Percentiles rank a stretch among this genome's conserved stretches.
These are phyloP conservation scores for Zaprionus ornatus DNA, from an alignment of 1,140 invertebrate species.

Conservation along the genomic window DNA sequence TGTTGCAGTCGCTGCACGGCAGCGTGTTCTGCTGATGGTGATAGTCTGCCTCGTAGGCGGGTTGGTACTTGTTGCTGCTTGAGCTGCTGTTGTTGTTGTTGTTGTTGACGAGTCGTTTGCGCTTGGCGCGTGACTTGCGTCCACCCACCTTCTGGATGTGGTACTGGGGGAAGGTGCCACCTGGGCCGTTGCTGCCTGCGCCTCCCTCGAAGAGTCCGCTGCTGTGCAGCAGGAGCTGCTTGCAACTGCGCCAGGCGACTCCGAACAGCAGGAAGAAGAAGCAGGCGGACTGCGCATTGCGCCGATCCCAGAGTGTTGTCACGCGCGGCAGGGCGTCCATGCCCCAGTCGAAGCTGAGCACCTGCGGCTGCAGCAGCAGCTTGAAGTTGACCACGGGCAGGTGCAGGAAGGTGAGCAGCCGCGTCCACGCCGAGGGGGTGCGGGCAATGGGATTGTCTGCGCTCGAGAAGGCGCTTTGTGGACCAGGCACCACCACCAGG, in stretches of 20 bases:
- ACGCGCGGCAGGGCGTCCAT: conserved; percentile 96
- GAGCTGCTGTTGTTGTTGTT: conserved; percentile 35
- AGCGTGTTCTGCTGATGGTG: conserved; percentile 64
- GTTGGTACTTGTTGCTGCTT: conserved; percentile 59
- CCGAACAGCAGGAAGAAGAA: conserved; percentile 88
- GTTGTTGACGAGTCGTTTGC: conserved; percentile 60
- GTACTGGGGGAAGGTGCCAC: conserved; percentile 52
- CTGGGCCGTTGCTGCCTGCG: background rate
- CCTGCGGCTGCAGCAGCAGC: conserved; percentile 91
- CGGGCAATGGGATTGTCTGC: conserved; percentile 96
- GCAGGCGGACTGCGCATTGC: conserved; percentile 89
- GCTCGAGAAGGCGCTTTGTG: conserved; percentile 91
- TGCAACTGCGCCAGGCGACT: conserved; percentile 83
- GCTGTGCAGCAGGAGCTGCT: conserved; percentile 36
- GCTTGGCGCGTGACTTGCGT: conserved; percentile 77
- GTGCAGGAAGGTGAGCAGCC: conserved; percentile 93
- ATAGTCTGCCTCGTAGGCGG: conserved; percentile 62
- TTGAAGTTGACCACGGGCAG: conserved; percentile 94
- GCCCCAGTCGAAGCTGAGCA: conserved; percentile 97
- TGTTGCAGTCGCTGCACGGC: conserved; percentile 65
- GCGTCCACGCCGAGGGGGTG: conserved; percentile 88
- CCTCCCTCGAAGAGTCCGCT: background rate
- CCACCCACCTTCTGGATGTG: conserved; percentile 67
- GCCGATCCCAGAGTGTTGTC: conserved; percentile 88
- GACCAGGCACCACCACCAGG: conserved; percentile 87